Conservation (phyloP, 37 sponge, comb jelly and placozoan species). For the Dysidea cf. avara region DNA sequence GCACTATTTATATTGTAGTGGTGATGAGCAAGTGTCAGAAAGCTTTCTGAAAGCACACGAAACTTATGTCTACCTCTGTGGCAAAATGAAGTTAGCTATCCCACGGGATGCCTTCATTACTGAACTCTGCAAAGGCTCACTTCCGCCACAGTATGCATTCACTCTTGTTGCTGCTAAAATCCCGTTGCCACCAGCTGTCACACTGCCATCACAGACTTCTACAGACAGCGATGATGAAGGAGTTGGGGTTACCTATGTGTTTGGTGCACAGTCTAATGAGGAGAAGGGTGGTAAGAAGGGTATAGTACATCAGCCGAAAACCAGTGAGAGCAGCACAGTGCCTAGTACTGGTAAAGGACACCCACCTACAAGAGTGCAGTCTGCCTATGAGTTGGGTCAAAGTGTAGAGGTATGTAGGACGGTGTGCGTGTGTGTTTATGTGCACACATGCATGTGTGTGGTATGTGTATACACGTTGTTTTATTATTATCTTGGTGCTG, state of each 20-base stretch:
- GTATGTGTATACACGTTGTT: no score
- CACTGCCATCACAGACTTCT: background rate
- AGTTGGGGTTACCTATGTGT: background rate
- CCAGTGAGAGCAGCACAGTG: background rate
- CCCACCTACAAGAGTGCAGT: no score
- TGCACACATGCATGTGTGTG: no score
- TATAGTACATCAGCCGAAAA: no score
- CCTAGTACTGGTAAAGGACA: background rate
- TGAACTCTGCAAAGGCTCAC: conserved; percentile 81
- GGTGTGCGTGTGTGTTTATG: no score
- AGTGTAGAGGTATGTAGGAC: no score
- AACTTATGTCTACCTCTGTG: conserved; percentile 82
- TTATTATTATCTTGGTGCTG: no score
- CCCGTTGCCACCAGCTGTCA: background rate
- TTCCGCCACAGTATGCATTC: conserved; percentile 82
- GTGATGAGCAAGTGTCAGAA: conserved; percentile 76
- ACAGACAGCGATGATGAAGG: conserved; percentile 10
- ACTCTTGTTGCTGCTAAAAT: conserved; percentile 33
- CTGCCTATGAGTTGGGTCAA: no score
- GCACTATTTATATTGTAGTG: conserved; percentile 10
- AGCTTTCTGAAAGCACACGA: conserved; percentile 71
- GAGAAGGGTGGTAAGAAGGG: no score
- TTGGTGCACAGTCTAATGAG: background rate
- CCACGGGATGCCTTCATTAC: conserved; percentile 92
- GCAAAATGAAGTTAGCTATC: conserved; percentile 44